Evolutionary conservation across 2,797 vertebrate species (phyloP).

Genomic region (Glyptemys insculpta): DNA sequence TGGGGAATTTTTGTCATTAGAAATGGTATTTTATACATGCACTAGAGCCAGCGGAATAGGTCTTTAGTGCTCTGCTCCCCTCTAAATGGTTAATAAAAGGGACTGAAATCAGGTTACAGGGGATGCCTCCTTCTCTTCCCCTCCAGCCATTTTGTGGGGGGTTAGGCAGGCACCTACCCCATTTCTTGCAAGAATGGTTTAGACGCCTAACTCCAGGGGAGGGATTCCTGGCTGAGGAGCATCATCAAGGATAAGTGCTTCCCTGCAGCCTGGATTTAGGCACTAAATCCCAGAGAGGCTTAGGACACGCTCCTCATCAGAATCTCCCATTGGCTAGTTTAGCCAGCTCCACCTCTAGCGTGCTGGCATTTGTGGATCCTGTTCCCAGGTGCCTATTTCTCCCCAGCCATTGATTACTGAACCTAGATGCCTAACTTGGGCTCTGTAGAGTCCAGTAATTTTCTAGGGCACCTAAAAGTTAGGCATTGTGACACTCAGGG

Average conservation of each 20-base stretch:
- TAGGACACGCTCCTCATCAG: not conserved
- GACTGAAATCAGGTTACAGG: not conserved
- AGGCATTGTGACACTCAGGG: not conserved
- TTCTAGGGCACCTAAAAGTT: not conserved
- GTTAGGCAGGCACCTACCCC: no score
- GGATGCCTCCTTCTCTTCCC: not conserved
- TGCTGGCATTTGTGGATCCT: not conserved
- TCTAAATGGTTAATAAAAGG: no score
- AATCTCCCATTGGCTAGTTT: not conserved
- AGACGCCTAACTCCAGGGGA: not conserved
- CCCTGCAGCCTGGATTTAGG: not conserved
- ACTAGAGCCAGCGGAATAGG: not conserved
- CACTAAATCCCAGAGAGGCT: not conserved
- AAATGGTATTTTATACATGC: fast-evolving
- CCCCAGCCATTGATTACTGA: not conserved
- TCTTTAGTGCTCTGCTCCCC: no score
- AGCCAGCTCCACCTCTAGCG: not conserved
- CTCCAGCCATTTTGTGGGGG: not conserved
- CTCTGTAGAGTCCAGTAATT: not conserved
- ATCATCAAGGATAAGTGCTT: not conserved
- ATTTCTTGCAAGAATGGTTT: not conserved
- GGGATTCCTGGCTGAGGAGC: not conserved
- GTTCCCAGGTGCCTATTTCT: not conserved
- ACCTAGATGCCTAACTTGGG: not conserved
- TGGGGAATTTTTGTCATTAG: not conserved